Conservation (phyloP, 2,888 invertebrate genomes). For the Sesia bembeciformis region DNA sequence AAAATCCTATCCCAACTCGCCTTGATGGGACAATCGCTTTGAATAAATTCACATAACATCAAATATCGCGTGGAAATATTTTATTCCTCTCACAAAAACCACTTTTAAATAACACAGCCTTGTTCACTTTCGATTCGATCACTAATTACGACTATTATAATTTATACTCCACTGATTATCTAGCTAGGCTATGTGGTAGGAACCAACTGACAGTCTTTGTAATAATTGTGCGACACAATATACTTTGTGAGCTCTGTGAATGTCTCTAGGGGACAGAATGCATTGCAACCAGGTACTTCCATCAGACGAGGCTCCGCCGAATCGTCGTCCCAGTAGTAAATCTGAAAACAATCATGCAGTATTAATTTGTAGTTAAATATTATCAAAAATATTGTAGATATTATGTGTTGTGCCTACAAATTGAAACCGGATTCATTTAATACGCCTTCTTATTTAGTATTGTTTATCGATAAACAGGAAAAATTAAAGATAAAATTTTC, state of each 20-base stretch:
- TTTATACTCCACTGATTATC: neutral
- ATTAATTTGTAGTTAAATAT: too few species aligned
- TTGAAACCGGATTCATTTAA: too few species aligned
- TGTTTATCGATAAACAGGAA: too few species aligned
- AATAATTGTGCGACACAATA: conserved; percentile 53
- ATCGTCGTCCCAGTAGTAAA: conserved; percentile 70
- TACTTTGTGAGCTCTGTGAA: conserved; percentile 62
- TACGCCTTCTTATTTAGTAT: too few species aligned
- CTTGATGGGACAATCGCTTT: too few species aligned
- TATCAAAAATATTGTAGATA: too few species aligned
- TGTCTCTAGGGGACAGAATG: conserved; percentile 66
- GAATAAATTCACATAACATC: too few species aligned
- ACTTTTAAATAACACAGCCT: conserved; percentile 37
- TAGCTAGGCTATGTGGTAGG: conserved; percentile 21
- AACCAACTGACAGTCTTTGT: conserved; percentile 53
- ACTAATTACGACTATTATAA: neutral
- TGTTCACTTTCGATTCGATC: conserved; percentile 12
- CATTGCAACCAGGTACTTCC: conserved; percentile 69
- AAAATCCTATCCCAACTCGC: too few species aligned
- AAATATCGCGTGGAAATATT: neutral
- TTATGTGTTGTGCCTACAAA: too few species aligned
- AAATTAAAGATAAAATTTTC: too few species aligned
- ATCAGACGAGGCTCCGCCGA: conserved; percentile 61
- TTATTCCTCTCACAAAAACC: conserved; percentile 10
- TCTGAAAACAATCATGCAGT: conserved; percentile 34